A percentile compares a stretch with the other conserved stretches of the same genome.
These are phyloP conservation scores for Sakesphorus luctuosus DNA, from an alignment of 2,113 vertebrate species.

Conservation along the genomic window DNA sequence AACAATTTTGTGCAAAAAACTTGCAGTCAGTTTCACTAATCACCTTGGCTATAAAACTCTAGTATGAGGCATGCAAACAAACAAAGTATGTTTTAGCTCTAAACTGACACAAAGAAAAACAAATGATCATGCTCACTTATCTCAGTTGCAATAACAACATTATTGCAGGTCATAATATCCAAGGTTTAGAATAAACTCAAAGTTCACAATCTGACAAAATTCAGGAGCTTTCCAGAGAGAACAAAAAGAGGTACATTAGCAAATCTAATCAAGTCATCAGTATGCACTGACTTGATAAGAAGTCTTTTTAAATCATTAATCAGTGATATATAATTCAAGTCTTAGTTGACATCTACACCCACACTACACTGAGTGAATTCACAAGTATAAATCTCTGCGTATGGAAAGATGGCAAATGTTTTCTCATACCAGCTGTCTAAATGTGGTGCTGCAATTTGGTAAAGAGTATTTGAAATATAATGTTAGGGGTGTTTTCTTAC, in stretches of 20 bases:
- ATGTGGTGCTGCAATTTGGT: not conserved
- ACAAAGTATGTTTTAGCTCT: not conserved
- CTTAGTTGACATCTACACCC: slow-evolving; percentile 9
- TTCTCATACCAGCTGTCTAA: not conserved
- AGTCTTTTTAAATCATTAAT: slow-evolving; percentile 25
- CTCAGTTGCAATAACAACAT: not conserved
- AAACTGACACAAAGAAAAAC: not conserved
- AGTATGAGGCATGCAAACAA: not conserved
- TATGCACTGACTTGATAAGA: slow-evolving; percentile 1
- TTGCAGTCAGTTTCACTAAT: not conserved
- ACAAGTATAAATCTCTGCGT: not conserved
- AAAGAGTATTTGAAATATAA: not conserved
- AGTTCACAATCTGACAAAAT: not conserved
- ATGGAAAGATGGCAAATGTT: not conserved
- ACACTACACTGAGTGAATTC: not conserved
- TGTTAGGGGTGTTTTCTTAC: not conserved
- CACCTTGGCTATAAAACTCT: not conserved
- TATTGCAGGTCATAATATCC: not conserved
- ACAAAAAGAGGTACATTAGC: not conserved
- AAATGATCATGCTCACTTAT: not conserved
- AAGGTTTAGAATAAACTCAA: not conserved
- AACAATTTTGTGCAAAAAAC: not conserved
- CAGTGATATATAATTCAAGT: slow-evolving; percentile 38
- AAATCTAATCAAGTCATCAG: slow-evolving; percentile 48
- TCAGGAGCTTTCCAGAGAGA: not conserved